Conservation (phyloP, 2,888 invertebrate species). For the Erebia palarica region DNA sequence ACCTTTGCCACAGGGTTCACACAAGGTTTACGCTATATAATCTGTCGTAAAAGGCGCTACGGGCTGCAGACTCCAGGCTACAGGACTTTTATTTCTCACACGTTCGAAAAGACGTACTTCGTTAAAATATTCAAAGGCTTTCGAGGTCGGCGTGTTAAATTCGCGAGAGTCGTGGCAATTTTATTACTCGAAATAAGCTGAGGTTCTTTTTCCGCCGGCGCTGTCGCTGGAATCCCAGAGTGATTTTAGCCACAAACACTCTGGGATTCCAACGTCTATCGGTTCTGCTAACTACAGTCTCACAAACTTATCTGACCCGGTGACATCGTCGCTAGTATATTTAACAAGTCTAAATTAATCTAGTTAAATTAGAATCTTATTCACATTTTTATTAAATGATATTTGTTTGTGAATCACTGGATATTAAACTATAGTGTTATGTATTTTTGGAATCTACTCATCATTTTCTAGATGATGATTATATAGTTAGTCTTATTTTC, state of each 20-base stretch:
- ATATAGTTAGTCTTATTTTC: too few species aligned
- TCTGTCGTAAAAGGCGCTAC: slow-evolving; percentile 1
- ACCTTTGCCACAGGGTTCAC: neutral
- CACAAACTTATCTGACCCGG: too few species aligned
- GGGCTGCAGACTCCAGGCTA: neutral
- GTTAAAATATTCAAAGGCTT: slow-evolving; percentile 40
- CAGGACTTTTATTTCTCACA: slow-evolving; percentile 6
- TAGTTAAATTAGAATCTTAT: too few species aligned
- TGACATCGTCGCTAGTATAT: too few species aligned
- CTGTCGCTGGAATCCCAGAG: neutral
- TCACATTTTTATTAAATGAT: too few species aligned
- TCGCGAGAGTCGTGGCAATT: slow-evolving; percentile 20
- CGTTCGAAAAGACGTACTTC: slow-evolving; percentile 32
- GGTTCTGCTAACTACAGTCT: too few species aligned
- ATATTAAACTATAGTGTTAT: too few species aligned
- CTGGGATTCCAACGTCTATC: too few species aligned
- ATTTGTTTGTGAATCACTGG: too few species aligned
- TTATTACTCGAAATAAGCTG: neutral
- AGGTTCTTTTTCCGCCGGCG: slow-evolving; percentile 1
- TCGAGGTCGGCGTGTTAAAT: slow-evolving; percentile 1
- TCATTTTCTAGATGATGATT: too few species aligned
- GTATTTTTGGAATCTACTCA: too few species aligned
- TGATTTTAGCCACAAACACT: neutral
- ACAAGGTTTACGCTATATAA: neutral
- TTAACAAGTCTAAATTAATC: too few species aligned